Percentiles rank a stretch among this genome's conserved stretches.
phyloP scores from a whole-genome alignment of 2,888 invertebrate genomes.

The Aspidiotus destructor region DNA sequence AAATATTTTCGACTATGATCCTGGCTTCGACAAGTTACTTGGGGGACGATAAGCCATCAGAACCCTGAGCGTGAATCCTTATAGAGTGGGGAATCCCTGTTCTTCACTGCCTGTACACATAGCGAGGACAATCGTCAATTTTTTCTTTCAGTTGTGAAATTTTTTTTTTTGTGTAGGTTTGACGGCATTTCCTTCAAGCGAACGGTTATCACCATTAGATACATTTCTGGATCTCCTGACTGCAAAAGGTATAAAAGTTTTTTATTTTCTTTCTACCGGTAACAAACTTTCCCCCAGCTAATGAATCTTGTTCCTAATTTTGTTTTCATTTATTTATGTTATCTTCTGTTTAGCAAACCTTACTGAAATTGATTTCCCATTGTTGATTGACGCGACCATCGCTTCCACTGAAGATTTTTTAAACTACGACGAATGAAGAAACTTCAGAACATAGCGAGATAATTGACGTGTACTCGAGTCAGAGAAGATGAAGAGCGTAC shows the following conservation, averaged over 20 bases:
- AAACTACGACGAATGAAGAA: background rate
- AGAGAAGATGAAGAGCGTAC: too few relatives aligned
- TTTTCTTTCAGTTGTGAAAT: background rate
- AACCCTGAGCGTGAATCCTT: too few relatives aligned
- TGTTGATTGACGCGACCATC: conserved; percentile 73
- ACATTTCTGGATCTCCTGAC: conserved; percentile 75
- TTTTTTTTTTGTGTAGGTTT: conserved; percentile 48
- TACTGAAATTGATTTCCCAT: conserved; percentile 72
- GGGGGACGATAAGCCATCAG: too few relatives aligned
- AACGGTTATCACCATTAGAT: conserved; percentile 66
- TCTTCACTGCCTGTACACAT: background rate
- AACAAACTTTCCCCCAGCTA: background rate
- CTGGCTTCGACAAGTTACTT: too few relatives aligned
- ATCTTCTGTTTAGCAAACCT: conserved; percentile 54
- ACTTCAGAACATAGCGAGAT: too few relatives aligned
- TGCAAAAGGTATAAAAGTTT: conserved; percentile 52
- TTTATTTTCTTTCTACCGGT: background rate
- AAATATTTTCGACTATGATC: too few relatives aligned
- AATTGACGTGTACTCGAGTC: too few relatives aligned
- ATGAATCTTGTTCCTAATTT: conserved; percentile 12
- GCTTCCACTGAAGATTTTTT: conserved; percentile 49
- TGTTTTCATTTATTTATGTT: background rate
- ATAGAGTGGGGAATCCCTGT: too few relatives aligned
- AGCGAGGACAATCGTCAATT: background rate
- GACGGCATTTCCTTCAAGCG: conserved; percentile 61